These are phyloP conservation scores for Contarinia nasturtii DNA, from an alignment of 1,140 invertebrate genomes.

Conservation along the genomic window DNA sequence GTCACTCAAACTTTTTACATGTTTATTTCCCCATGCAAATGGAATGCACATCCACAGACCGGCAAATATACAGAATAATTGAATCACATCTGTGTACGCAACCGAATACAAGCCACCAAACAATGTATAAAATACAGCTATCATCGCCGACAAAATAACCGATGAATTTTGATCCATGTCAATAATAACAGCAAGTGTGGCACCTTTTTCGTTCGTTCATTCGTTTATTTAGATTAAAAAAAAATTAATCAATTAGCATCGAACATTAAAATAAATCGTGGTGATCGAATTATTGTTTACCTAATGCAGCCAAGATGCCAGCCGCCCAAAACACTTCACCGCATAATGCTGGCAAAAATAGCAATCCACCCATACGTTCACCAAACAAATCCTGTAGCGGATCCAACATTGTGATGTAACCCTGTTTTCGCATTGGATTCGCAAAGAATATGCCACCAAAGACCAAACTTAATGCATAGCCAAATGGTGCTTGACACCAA, in stretches of 20 bases:
- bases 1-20: constrained; percentile 55
- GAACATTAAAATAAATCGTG: neutral
- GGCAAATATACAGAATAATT: constrained; percentile 95
- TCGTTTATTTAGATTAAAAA: neutral
- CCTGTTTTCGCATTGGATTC: constrained; percentile 89
- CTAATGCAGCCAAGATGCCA: constrained; percentile 85
- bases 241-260: neutral
- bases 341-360: constrained; percentile 90
- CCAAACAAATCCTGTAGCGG: constrained; percentile 92
- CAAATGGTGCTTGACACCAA: constrained; percentile 95
- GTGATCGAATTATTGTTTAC: constrained; percentile 23
- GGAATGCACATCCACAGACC: constrained; percentile 97
- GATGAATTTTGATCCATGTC: constrained; percentile 84
- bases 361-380: constrained; percentile 85
- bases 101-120: constrained; percentile 96
- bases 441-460: constrained; percentile 96
- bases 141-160: constrained; percentile 85
- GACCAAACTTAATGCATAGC: constrained; percentile 84
- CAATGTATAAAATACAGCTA: constrained; percentile 93
- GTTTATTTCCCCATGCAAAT: constrained; percentile 75
- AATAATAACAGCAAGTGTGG: constrained; percentile 89
- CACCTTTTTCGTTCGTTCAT: constrained; percentile 32
- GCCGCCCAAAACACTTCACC: constrained; percentile 98
- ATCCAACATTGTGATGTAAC: constrained; percentile 97
- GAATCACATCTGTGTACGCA: constrained; percentile 97